Base-by-base conservation (phyloP, 2,113 vertebrate genomes). In the Lepus europaeus region DNA sequence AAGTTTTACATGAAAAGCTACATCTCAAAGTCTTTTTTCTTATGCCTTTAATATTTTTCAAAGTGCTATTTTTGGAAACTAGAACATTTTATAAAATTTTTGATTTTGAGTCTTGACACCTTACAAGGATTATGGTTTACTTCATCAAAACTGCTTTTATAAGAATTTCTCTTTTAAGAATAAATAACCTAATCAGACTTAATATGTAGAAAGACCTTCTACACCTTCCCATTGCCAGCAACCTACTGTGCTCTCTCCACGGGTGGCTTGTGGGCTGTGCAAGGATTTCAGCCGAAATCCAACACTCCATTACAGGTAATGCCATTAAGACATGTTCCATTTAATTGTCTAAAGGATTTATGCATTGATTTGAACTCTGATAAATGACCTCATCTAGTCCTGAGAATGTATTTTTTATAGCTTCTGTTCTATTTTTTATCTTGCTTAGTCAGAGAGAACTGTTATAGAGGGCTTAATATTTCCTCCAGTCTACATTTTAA, bases 351-450 rank as follows among this genome's bases (percentile, higher is more conserved):
- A 23, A 76, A 80, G 73, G 36, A 89, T 76, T 61, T 45, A 90
- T n/a, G 13, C 27, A 31, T 27, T 77, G 59, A 68, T 76, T 59
- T 74, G 16, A 45, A 25, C 3, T 36, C 49, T 83, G 64, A 69
- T 78, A 81, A 72, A 66, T 77, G 25, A 31, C 12, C 22, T 93
- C 29, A 64, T 89, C 53, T 49, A 19, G 1, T 59, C 33, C 4
- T 11, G 20, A 84, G 25, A 79, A 70, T 84, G 29, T 49, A 70
- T 70, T 61, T 92, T 86, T 61, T 64, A 33, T 64, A 23, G 11
- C 53, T 64, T 51, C 73, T 73, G 19, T 72, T 73, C 45, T 66
- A 33, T 87, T 56, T 89, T 84, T 85, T n/a, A 53, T 91, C 69
- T 87, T 56, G n/a, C 36, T 78, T 93, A 36, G 36, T 25, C 33